Evolutionary conservation across 2,797 vertebrate species (phyloP).

Genomic region (Avahi laniger): DNA sequence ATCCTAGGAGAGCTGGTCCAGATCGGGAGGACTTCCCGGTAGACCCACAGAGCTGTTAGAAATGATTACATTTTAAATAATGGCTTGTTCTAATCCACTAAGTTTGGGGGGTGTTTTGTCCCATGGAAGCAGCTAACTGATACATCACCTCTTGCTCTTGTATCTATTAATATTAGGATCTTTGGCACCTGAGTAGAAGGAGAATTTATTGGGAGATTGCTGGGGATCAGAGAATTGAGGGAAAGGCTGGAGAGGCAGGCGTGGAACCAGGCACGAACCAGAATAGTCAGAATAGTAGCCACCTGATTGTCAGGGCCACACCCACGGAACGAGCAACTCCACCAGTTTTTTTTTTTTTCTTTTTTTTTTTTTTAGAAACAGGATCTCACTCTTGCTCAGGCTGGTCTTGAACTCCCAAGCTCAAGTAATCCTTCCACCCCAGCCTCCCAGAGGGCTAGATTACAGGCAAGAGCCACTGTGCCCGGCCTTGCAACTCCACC

Average conservation of each 20-base stretch:
- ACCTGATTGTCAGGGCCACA: neutral
- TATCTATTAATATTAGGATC: neutral
- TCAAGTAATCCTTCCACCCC: no score
- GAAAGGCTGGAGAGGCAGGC: neutral
- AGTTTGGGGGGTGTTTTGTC: neutral
- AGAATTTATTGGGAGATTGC: neutral
- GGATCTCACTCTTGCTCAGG: no score
- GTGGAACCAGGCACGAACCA: neutral
- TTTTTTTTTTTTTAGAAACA: no score
- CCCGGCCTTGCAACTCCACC: no score
- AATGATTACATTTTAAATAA: neutral
- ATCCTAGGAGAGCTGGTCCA: neutral
- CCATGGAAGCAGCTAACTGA: neutral
- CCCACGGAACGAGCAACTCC: no score
- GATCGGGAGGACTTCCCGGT: neutral
- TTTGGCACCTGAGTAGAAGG: neutral
- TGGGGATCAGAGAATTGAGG: neutral
- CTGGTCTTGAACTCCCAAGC: no score
- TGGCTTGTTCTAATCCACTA: neutral
- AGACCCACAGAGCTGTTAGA: neutral
- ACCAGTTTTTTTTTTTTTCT: neutral
- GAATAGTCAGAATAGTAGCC: fast-evolving
- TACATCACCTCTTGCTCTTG: neutral
- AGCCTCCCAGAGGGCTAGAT: no score
- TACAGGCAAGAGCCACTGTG: no score